These are phyloP conservation scores for Habroteleia sp. DNA, from an alignment of 2,888 invertebrate genomes.

Conservation along the genomic window DNA sequence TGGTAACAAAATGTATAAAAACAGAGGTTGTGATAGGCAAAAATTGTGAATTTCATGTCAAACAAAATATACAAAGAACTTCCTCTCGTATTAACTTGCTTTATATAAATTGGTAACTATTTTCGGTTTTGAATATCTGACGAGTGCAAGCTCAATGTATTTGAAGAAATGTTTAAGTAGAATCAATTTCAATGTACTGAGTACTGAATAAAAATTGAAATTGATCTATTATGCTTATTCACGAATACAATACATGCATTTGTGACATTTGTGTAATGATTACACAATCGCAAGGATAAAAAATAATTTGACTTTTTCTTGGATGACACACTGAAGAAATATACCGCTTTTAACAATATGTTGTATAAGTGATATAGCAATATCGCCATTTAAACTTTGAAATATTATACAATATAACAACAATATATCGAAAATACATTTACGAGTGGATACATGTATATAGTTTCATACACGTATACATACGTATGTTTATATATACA, in stretches of 20 bases:
- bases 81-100: neutral
- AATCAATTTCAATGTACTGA: no score
- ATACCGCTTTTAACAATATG: constrained; percentile 20
- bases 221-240: neutral
- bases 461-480: constrained; percentile 25
- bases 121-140: neutral
- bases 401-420: constrained; percentile 62
- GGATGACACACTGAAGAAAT: no score
- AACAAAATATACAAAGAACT: neutral
- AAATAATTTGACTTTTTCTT: no score
- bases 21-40: neutral
- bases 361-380: constrained; percentile 34
- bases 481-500: constrained; percentile 54
- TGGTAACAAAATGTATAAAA: constrained; percentile 16
- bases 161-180: no score
- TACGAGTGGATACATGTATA: constrained; percentile 48
- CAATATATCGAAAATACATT: constrained; percentile 62
- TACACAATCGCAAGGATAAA: constrained; percentile 8
- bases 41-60: neutral
- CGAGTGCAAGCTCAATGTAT: no score
- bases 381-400: constrained; percentile 55
- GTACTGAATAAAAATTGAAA: no score
- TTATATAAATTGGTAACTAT: neutral
- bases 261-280: constrained; percentile 12
- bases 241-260: constrained; percentile 7